Conservation (phyloP, 1,140 invertebrate genomes). For the Littorina saxatilis region DNA sequence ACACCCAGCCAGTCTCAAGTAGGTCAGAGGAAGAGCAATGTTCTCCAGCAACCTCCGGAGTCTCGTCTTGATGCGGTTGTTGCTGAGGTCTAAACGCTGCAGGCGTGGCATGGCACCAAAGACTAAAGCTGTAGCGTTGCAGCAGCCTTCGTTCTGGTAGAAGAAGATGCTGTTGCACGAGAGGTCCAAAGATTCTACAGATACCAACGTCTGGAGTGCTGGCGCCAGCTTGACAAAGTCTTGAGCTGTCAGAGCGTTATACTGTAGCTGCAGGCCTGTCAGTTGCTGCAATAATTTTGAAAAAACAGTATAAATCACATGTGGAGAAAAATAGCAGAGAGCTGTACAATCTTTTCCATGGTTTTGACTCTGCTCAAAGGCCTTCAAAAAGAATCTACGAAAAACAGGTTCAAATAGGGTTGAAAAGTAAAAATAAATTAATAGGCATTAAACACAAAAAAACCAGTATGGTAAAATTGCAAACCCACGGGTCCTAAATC, state of each 20-base stretch:
- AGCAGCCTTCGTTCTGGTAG: constrained; percentile 47
- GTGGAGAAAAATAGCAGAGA: too few relatives aligned
- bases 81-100: constrained; percentile 64
- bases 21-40: constrained; percentile 53
- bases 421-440: too few relatives aligned
- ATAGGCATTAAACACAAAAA: too few relatives aligned
- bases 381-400: too few relatives aligned
- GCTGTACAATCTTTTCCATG: too few relatives aligned
- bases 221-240: constrained; percentile 59
- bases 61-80: constrained; percentile 59
- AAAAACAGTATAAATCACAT: too few relatives aligned
- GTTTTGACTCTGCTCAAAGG: not conserved
- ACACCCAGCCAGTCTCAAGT: constrained; percentile 62
- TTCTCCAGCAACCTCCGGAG: constrained; percentile 52
- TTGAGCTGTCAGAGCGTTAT: constrained; percentile 59
- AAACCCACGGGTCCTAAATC: too few relatives aligned
- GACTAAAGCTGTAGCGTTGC: constrained; percentile 44
- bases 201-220: constrained; percentile 50
- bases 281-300: constrained; percentile 56
- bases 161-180: constrained; percentile 66
- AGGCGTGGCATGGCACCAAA: constrained; percentile 55
- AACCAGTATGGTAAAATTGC: too few relatives aligned
- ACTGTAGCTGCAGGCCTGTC: constrained; percentile 64
- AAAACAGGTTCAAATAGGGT: too few relatives aligned
- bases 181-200: constrained; percentile 64